A percentile compares a stretch with the other conserved stretches of the same genome.
These are phyloP conservation scores for Muscicapa adusta DNA, from an alignment of 2,113 vertebrate genomes.

Conservation along the genomic window DNA sequence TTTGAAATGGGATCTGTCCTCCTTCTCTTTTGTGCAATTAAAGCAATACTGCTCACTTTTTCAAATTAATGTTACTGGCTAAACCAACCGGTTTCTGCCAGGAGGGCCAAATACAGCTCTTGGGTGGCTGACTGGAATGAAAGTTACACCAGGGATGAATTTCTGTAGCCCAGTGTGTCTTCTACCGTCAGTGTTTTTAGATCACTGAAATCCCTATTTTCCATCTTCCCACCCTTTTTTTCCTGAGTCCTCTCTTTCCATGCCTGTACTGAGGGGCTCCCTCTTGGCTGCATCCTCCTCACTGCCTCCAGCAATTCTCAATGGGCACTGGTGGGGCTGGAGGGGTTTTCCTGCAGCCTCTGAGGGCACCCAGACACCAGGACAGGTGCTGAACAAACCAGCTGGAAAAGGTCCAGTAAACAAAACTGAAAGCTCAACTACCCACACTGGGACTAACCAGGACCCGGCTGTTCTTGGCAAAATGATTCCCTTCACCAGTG, in stretches of 20 bases:
- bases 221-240: neutral
- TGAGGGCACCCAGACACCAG: neutral
- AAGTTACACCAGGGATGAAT: neutral
- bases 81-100: neutral
- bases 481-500: neutral
- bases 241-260: neutral
- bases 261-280: neutral
- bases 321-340: accelerated
- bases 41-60: neutral
- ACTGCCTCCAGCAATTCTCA: neutral
- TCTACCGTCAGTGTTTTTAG: neutral
- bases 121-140: neutral
- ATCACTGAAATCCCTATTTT: neutral
- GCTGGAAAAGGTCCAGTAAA: neutral
- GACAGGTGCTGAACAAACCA: neutral
- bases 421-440: neutral
- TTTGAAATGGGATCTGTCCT: conserved; percentile 52
- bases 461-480: neutral
- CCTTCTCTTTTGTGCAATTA: conserved; percentile 22
- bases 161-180: neutral
- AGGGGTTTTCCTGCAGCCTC: neutral
- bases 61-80: neutral
- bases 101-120: neutral
- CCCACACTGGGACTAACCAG: neutral
- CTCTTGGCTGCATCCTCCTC: neutral